phyloP scores from a whole-genome alignment of 64 coral and sea anemone species.

The Hydrozoanthus tunicans region DNA sequence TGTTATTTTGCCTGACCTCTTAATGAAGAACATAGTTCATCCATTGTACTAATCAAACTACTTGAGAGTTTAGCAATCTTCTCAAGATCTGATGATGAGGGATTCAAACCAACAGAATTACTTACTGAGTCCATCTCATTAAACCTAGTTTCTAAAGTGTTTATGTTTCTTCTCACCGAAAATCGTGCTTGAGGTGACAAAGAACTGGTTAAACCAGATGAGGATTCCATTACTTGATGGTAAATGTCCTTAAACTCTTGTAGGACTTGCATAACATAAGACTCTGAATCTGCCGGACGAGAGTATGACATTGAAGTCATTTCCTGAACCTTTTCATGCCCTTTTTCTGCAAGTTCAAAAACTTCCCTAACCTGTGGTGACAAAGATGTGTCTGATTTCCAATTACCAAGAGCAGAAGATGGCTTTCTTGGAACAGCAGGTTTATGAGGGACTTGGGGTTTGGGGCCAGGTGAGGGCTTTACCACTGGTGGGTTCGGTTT shows the following conservation, averaged over 20 bases:
- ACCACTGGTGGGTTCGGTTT: slow-evolving; percentile 56
- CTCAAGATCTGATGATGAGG: slow-evolving; percentile 73
- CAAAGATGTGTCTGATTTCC: slow-evolving; percentile 63
- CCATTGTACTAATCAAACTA: slow-evolving; percentile 61
- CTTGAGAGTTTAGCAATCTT: slow-evolving; percentile 71
- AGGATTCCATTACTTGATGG: slow-evolving; percentile 67
- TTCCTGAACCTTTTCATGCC: slow-evolving; percentile 59
- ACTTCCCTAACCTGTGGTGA: slow-evolving; percentile 73
- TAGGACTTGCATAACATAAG: slow-evolving; percentile 60
- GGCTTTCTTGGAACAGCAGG: slow-evolving; percentile 54
- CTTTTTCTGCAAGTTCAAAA: slow-evolving; percentile 71
- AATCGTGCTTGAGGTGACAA: slow-evolving; percentile 86
- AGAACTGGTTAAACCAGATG: slow-evolving; percentile 77
- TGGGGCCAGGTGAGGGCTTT: slow-evolving; percentile 12
- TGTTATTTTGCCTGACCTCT: slow-evolving; percentile 55
- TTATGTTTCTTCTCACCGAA: slow-evolving; percentile 76
- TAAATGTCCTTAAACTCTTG: slow-evolving; percentile 67
- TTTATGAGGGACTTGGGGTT: slow-evolving; percentile 62
- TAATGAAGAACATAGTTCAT: slow-evolving; percentile 68
- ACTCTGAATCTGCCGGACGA: slow-evolving; percentile 65
- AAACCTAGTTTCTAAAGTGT: slow-evolving; percentile 79
- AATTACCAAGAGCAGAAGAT: slow-evolving; percentile 1
- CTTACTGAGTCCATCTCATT: slow-evolving; percentile 79
- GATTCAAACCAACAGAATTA: slow-evolving; percentile 73
- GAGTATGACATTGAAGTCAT: slow-evolving; percentile 76